phyloP scores from a whole-genome alignment of 2,888 invertebrate species.

The Callyntrura guangdongensis region DNA sequence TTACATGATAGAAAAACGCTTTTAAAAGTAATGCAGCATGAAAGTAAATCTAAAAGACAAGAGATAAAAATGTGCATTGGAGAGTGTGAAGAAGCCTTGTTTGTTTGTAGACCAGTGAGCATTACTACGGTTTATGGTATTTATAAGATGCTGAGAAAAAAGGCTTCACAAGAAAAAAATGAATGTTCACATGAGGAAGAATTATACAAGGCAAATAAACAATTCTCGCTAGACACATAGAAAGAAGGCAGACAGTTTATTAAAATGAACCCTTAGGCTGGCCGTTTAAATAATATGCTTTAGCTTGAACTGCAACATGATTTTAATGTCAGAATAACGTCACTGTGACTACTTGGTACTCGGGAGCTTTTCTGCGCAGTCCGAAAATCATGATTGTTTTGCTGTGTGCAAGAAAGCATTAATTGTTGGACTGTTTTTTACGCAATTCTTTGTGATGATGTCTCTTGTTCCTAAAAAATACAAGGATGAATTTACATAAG shows the following conservation, averaged over 20 bases:
- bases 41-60: too few relatives aligned
- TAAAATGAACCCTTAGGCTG: conserved; percentile 32
- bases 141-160: background rate
- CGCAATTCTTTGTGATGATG: background rate
- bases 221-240: background rate
- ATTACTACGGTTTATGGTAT: background rate
- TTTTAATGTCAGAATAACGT: conserved; percentile 8
- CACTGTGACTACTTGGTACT: background rate
- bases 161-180: background rate
- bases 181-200: background rate
- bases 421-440: conserved; percentile 22
- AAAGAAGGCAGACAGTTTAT: background rate
- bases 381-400: conserved; percentile 30
- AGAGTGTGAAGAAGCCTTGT: background rate
- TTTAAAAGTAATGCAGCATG: background rate
- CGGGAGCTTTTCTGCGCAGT: too few relatives aligned
- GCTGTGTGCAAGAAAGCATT: conserved; percentile 2
- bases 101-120: background rate
- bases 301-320: background rate
- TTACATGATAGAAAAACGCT: background rate
- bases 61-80: background rate
- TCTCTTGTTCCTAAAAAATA: background rate
- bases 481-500: too few relatives aligned
- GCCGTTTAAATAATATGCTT: background rate
- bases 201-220: background rate